phyloP scores from a whole-genome alignment of 2,797 vertebrate genomes.

The Oreochromis grahami region DNA sequence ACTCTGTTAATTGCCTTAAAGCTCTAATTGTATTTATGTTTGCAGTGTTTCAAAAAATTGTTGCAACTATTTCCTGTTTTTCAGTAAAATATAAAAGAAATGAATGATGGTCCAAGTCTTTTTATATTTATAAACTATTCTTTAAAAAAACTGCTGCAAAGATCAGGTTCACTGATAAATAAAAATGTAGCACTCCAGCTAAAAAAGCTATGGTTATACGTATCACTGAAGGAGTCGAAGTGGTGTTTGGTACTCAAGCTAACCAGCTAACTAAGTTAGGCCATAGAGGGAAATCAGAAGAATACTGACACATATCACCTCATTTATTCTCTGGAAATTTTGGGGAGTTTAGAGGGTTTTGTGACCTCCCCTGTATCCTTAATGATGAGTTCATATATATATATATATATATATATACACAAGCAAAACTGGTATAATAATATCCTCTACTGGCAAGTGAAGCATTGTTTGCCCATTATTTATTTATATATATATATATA shows the following conservation, averaged over 20 bases:
- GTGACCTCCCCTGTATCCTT: background rate
- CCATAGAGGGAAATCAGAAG: background rate
- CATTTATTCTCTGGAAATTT: background rate
- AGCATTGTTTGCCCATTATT: too few relatives aligned
- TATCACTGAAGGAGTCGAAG: background rate
- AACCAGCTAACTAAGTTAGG: background rate
- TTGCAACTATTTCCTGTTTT: background rate
- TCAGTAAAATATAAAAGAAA: background rate
- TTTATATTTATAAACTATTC: background rate
- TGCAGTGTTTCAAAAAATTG: background rate
- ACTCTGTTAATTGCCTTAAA: background rate
- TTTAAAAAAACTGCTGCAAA: background rate
- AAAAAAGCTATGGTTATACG: background rate
- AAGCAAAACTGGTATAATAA: too few relatives aligned
- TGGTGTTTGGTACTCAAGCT: background rate
- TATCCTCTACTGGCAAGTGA: too few relatives aligned
- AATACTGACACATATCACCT: background rate
- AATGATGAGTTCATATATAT: background rate
- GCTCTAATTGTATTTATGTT: background rate
- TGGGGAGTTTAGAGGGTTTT: background rate
- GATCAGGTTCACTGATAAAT: background rate
- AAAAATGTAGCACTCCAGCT: background rate
- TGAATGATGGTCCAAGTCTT: background rate
- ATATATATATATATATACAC: too few relatives aligned
- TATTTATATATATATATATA: too few relatives aligned